These are phyloP conservation scores for Paracyprichromis sp. DNA, from an alignment of 2,113 vertebrate species.

Conservation along the genomic window DNA sequence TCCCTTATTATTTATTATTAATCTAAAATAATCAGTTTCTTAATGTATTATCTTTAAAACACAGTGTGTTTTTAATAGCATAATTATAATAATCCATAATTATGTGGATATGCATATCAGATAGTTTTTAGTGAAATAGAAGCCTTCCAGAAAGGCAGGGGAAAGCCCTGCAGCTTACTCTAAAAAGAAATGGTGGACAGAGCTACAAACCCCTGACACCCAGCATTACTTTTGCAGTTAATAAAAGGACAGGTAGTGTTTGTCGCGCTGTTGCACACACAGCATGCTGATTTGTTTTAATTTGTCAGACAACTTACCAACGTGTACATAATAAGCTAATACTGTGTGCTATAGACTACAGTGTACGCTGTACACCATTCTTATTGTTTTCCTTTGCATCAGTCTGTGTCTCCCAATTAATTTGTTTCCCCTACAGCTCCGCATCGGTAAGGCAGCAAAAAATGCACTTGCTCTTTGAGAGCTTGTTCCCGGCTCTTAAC, in stretches of 20 bases:
- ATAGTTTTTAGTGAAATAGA: neutral
- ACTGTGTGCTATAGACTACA: neutral
- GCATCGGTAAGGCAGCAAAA: neutral
- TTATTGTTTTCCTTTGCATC: neutral
- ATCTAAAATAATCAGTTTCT: neutral
- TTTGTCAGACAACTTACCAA: neutral
- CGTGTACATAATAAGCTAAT: neutral
- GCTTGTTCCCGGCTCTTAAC: neutral
- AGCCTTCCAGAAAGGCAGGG: neutral
- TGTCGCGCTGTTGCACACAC: neutral
- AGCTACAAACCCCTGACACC: neutral
- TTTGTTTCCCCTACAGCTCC: neutral
- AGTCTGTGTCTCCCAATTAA: neutral
- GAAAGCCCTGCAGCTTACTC: neutral
- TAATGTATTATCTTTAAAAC: neutral
- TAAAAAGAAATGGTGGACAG: neutral
- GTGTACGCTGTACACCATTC: neutral
- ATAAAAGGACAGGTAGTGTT: neutral
- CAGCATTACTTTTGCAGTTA: neutral
- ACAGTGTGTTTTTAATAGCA: neutral
- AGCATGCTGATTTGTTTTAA: neutral
- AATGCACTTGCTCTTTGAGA: neutral
- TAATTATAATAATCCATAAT: neutral
- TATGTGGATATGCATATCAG: neutral
- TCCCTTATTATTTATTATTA: neutral